phyloP scores from a whole-genome alignment of 2,888 invertebrate genomes.

The Prionchulus punctatus region DNA sequence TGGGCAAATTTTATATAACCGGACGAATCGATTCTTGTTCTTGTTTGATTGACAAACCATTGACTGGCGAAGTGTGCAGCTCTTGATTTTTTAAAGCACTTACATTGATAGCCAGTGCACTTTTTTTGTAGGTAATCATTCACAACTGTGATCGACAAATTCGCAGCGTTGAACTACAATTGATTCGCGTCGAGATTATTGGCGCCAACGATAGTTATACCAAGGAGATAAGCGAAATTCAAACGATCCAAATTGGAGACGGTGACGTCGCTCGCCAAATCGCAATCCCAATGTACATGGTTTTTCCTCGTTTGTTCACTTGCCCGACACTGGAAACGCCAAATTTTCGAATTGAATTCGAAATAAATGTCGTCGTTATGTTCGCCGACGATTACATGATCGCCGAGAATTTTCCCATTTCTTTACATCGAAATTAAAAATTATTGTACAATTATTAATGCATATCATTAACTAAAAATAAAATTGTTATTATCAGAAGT shows the following conservation, averaged over 20 bases:
- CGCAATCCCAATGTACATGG: conserved; percentile 78
- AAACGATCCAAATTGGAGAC: conserved; percentile 89
- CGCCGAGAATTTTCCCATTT: conserved; percentile 79
- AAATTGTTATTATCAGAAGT: too few relatives aligned
- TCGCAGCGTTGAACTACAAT: conserved; percentile 78
- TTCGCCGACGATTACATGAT: conserved; percentile 83
- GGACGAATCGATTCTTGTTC: conserved; percentile 66
- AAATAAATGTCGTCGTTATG: conserved; percentile 74
- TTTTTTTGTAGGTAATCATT: not conserved
- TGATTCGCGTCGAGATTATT: conserved; percentile 85
- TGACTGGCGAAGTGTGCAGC: conserved; percentile 59
- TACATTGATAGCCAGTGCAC: not conserved
- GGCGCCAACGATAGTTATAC: conserved; percentile 55
- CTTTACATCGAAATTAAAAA: conserved; percentile 9
- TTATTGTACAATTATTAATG: too few relatives aligned
- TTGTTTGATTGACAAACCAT: conserved; percentile 65
- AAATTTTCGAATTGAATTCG: conserved; percentile 91
- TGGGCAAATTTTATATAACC: conserved; percentile 61
- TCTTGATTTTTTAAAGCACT: conserved; percentile 3
- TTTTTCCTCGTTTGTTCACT: conserved; percentile 82
- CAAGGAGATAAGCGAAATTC: conserved; percentile 75
- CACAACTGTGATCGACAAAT: conserved; percentile 65
- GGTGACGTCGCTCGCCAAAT: conserved; percentile 68
- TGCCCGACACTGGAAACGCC: conserved; percentile 75
- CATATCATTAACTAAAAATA: too few relatives aligned